phyloP scores from a whole-genome alignment of 1,140 invertebrate genomes.

The Callitettix versicolor region DNA sequence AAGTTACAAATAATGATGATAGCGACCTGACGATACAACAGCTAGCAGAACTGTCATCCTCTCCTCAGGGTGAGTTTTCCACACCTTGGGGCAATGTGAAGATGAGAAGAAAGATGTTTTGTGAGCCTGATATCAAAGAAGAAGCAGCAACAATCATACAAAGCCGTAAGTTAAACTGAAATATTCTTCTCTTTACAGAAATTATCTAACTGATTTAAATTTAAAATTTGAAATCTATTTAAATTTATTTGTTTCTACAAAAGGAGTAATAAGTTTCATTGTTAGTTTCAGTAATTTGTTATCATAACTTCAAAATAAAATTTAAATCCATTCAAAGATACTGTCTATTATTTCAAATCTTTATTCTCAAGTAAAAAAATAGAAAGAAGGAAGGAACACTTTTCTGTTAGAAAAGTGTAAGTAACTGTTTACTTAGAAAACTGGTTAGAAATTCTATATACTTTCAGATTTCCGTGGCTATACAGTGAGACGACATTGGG shows the following conservation, averaged over 20 bases:
- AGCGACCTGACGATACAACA: neutral
- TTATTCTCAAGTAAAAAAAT: neutral
- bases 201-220: too few relatives aligned
- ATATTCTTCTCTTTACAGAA: too few relatives aligned
- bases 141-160: conserved; percentile 53
- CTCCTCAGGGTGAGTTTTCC: neutral
- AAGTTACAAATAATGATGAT: neutral
- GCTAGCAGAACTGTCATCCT: neutral
- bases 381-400: neutral
- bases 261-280: neutral
- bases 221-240: neutral
- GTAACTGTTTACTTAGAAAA: too few relatives aligned
- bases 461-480: conserved; percentile 52
- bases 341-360: neutral
- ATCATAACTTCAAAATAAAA: neutral
- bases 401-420: too few relatives aligned
- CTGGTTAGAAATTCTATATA: too few relatives aligned
- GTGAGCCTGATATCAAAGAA: conserved; percentile 29
- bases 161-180: conserved; percentile 54
- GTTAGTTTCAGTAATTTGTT: neutral
- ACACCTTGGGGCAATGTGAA: conserved; percentile 19
- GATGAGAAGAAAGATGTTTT: conserved; percentile 32
- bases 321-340: neutral
- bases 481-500: conserved; percentile 49
- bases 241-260: neutral